phyloP scores from a whole-genome alignment of 2,888 invertebrate species.

The Piscicola geometra region DNA sequence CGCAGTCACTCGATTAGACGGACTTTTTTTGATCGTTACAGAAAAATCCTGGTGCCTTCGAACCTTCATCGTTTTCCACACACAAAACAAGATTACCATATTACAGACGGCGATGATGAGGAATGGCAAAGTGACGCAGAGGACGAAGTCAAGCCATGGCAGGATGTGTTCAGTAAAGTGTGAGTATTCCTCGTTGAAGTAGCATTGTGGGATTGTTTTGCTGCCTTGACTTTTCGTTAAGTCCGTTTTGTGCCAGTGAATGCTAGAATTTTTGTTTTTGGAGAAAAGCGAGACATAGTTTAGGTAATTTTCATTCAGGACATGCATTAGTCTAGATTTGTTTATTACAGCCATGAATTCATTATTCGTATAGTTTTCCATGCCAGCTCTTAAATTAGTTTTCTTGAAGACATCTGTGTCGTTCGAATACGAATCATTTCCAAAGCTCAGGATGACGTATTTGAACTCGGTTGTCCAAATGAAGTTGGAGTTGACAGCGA shows the following conservation, averaged over 20 bases:
- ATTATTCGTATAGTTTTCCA: neutral
- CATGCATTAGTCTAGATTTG: too few relatives aligned
- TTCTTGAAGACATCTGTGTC: neutral
- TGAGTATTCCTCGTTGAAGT: neutral
- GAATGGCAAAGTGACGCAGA: conserved; percentile 26
- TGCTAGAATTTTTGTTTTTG: neutral
- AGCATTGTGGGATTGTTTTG: neutral
- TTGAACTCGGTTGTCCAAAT: conserved; percentile 25
- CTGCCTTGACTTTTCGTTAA: neutral
- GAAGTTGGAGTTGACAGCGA: conserved; percentile 28
- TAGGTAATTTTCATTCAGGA: neutral
- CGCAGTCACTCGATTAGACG: neutral
- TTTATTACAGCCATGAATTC: too few relatives aligned
- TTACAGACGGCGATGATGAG: conserved; percentile 32
- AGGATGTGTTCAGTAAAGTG: neutral
- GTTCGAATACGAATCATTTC: neutral
- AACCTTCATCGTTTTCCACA: conserved; percentile 22
- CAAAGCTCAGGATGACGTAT: neutral
- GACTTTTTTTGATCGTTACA: neutral
- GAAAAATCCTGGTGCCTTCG: neutral
- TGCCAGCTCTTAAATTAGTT: too few relatives aligned
- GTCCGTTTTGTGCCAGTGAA: neutral
- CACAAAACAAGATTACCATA: conserved; percentile 24
- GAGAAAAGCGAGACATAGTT: neutral
- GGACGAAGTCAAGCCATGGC: conserved; percentile 34